phyloP scores from a whole-genome alignment of 2,797 vertebrate genomes.

The Pseudochromis fuscus region DNA sequence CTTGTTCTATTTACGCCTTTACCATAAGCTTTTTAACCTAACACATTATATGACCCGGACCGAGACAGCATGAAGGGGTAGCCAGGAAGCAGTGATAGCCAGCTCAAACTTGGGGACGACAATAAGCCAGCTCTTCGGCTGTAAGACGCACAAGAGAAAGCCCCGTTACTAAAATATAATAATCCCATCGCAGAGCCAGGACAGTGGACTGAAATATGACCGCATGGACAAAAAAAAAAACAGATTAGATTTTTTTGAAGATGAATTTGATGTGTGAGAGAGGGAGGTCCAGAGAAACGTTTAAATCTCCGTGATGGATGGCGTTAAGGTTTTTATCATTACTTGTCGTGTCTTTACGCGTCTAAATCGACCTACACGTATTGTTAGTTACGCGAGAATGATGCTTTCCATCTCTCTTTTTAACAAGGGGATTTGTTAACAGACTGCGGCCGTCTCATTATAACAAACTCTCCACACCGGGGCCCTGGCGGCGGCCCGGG shows the following conservation, averaged over 20 bases:
- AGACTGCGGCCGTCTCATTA: slow-evolving; percentile 84
- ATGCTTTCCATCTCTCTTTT: slow-evolving; percentile 78
- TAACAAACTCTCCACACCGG: slow-evolving; percentile 76
- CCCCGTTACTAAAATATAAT: slow-evolving; percentile 41
- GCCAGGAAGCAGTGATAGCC: slow-evolving; percentile 46
- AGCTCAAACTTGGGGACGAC: slow-evolving; percentile 37
- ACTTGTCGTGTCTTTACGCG: slow-evolving; percentile 61
- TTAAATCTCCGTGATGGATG: slow-evolving; percentile 70
- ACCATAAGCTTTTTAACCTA: slow-evolving; percentile 57
- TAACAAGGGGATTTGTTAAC: slow-evolving; percentile 86
- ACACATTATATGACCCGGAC: slow-evolving; percentile 56
- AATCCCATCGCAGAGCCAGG: slow-evolving; percentile 39
- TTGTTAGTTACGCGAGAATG: slow-evolving; percentile 74
- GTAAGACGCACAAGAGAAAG: slow-evolving; percentile 51
- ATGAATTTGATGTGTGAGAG: slow-evolving; percentile 45
- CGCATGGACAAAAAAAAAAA: slow-evolving; percentile 51
- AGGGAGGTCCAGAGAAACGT: slow-evolving; percentile 30
- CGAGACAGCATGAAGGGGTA: slow-evolving; percentile 68
- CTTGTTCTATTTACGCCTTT: slow-evolving; percentile 44
- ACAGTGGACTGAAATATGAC: slow-evolving; percentile 44
- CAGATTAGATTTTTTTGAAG: slow-evolving; percentile 60
- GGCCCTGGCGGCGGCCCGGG: slow-evolving; percentile 76
- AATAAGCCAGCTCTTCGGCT: slow-evolving; percentile 51
- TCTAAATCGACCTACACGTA: slow-evolving; percentile 74
- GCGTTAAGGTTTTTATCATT: slow-evolving; percentile 67